A percentile compares a stretch with the other conserved stretches of the same genome.
Conservation (phyloP, 2,797 vertebrate genomes). For the Scarus forsteni region DNA sequence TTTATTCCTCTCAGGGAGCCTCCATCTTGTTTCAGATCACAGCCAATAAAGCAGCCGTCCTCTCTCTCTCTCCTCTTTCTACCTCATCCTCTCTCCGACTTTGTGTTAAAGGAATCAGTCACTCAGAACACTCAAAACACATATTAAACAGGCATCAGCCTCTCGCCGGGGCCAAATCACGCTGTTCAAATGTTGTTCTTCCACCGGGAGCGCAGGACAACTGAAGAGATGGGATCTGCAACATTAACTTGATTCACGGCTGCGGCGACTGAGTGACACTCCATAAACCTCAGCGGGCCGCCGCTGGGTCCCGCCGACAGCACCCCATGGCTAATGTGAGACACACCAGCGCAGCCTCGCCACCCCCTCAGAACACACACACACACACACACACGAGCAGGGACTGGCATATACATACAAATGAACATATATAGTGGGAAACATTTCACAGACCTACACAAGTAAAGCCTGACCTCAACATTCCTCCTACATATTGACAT, state of each 20-base stretch:
- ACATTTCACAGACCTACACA: constrained; percentile 9
- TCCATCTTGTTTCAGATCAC: constrained; percentile 82
- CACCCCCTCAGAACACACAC: constrained; percentile 52
- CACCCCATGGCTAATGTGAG: constrained; percentile 82
- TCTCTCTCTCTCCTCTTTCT: constrained; percentile 34
- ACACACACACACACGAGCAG: constrained; percentile 7
- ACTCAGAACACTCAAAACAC: constrained; percentile 85
- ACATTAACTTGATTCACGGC: constrained; percentile 86
- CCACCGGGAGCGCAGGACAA: constrained; percentile 81
- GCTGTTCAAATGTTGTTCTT: constrained; percentile 87
- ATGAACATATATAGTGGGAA: constrained; percentile 20
- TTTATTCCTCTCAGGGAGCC: constrained; percentile 74
- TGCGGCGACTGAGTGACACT: constrained; percentile 82
- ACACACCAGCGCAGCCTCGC: constrained; percentile 62
- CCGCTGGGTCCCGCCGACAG: constrained; percentile 72
- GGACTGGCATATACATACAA: constrained; percentile 19
- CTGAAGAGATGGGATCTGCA: constrained; percentile 84
- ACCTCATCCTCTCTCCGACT: constrained; percentile 54
- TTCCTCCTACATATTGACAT: constrained; percentile 49
- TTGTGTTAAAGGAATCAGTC: constrained; percentile 82
- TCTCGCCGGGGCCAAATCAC: constrained; percentile 82
- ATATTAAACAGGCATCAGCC: constrained; percentile 86
- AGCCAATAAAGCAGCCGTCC: constrained; percentile 76
- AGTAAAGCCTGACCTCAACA: constrained; percentile 27
- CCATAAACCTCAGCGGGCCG: constrained; percentile 84